Percentiles rank a stretch among this genome's conserved stretches.
phyloP scores from a whole-genome alignment of 2,113 vertebrate species.

The Gymnocephalus cernua region DNA sequence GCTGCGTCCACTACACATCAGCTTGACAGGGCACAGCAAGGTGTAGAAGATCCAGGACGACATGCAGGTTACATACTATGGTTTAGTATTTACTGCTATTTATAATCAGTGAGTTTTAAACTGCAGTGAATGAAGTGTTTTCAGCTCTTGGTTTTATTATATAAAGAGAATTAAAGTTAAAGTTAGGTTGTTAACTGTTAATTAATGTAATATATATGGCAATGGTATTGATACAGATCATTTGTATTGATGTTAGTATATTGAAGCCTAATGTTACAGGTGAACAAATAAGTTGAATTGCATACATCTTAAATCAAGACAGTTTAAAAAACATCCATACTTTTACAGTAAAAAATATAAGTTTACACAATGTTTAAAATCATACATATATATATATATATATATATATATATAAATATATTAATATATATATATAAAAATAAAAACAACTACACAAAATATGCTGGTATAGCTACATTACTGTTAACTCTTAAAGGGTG shows the following conservation, averaged over 20 bases:
- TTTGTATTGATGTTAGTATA: neutral
- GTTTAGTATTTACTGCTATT: neutral
- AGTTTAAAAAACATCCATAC: neutral
- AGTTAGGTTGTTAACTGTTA: neutral
- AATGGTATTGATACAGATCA: slow-evolving; percentile 10
- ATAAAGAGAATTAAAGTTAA: neutral
- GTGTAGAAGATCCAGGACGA: neutral
- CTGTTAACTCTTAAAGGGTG: neutral
- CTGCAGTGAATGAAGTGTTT: neutral
- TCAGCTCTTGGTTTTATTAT: neutral
- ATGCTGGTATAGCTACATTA: neutral
- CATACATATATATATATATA: too few species aligned
- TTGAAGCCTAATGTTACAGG: neutral
- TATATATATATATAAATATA: too few species aligned
- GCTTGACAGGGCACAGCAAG: neutral
- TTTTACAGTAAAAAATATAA: neutral
- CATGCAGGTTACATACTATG: neutral
- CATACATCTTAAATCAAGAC: neutral
- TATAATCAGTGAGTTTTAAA: neutral
- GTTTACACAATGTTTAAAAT: neutral
- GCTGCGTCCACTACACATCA: neutral
- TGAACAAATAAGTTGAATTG: neutral
- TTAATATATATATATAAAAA: too few species aligned
- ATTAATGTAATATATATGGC: neutral
- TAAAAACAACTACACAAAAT: neutral